Evolutionary conservation across 2,113 vertebrate species (phyloP).

Genomic region (Coptodon bakossiorum): DNA sequence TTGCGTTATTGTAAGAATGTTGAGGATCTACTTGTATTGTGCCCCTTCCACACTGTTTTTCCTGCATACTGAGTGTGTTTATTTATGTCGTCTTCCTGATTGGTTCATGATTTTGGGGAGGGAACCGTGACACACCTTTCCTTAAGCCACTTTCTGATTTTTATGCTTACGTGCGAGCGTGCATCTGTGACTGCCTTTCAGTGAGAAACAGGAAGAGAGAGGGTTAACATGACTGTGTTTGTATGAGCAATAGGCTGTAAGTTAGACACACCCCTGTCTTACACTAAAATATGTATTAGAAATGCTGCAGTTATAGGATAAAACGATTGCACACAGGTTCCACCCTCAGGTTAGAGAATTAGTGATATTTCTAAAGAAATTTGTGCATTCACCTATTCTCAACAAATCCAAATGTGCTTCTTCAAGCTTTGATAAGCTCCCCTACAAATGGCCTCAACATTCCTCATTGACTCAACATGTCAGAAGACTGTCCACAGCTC

Average conservation of each 20-base stretch:
- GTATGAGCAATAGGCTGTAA: conserved; percentile 11
- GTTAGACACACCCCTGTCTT: background rate
- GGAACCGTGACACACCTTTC: background rate
- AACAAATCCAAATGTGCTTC: background rate
- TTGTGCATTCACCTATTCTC: background rate
- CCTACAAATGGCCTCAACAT: background rate
- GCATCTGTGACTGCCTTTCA: background rate
- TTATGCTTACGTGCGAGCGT: background rate
- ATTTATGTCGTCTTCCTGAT: background rate
- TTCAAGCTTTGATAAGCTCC: background rate
- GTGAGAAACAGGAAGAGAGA: background rate
- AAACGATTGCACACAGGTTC: background rate
- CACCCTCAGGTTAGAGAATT: background rate
- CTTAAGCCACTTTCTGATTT: conserved; percentile 33
- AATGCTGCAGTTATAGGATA: background rate
- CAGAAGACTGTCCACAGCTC: background rate
- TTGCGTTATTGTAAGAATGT: background rate
- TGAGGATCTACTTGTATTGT: background rate
- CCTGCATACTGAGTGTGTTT: background rate
- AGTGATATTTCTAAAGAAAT: background rate
- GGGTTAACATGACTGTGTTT: conserved; percentile 8
- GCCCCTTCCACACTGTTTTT: background rate
- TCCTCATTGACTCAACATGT: background rate
- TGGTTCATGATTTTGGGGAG: background rate
- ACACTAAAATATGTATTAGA: conserved; percentile 9